Conservation (phyloP, 2,888 invertebrate genomes). For the Empis livida region DNA sequence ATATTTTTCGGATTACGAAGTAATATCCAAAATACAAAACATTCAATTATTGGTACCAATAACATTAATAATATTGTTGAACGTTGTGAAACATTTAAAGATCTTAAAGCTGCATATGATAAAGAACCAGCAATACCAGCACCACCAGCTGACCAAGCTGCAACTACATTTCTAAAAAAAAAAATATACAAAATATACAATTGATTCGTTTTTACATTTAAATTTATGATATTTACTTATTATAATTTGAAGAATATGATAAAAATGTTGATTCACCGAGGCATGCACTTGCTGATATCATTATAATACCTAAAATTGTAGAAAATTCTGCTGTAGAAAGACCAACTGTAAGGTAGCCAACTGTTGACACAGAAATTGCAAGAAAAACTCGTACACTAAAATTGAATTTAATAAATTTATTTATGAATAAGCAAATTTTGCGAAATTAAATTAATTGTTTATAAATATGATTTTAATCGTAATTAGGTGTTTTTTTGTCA, state of each 20-base stretch:
- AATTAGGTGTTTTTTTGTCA: too few species aligned
- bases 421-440: too few species aligned
- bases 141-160: slow-evolving; percentile 72
- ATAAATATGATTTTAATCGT: too few species aligned
- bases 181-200: too few species aligned
- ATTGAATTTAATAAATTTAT: too few species aligned
- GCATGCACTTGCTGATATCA: slow-evolving; percentile 62
- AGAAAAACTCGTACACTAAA: slow-evolving; percentile 46
- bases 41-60: slow-evolving; percentile 52
- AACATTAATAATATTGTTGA: slow-evolving; percentile 58
- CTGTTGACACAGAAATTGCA: slow-evolving; percentile 43
- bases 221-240: slow-evolving; percentile 38
- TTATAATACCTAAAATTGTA: slow-evolving; percentile 54
- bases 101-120: slow-evolving; percentile 58
- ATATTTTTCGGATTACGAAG: slow-evolving; percentile 20
- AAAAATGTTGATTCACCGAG: slow-evolving; percentile 70
- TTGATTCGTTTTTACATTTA: too few species aligned
- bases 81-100: slow-evolving; percentile 41
- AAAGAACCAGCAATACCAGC: slow-evolving; percentile 69
- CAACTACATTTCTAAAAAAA: slow-evolving; percentile 56
- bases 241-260: slow-evolving; percentile 55
- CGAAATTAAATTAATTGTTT: too few species aligned
- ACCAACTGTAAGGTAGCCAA: slow-evolving; percentile 56
- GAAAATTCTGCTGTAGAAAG: slow-evolving; percentile 45
- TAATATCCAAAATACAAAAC: slow-evolving; percentile 40